Base-by-base conservation (phyloP, 2,113 vertebrate genomes). In the Engystomops pustulosus region DNA sequence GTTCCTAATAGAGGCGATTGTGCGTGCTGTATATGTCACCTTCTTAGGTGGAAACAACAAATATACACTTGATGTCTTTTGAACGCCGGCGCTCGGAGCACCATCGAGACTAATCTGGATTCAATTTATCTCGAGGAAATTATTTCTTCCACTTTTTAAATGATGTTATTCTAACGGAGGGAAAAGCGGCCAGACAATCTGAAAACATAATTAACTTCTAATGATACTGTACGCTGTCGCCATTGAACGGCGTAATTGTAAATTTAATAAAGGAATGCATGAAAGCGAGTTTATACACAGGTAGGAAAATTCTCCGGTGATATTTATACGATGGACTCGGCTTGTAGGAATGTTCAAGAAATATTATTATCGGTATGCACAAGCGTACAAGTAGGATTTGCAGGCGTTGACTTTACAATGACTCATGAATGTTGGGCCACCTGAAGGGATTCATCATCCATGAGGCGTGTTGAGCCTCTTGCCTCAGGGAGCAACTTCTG, bases 201-300 rank as follows among this genome's bases (percentile, higher is more conserved):
- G 38, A 49, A 84, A 75, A 58, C 70, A 81, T 86, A 85, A 82
- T 84, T 87, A 79, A 76, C 81, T 86, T 79, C 38, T 18, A 81
- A 83, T 83, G 58, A 83, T 25, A 62, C 60, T 58, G 36, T 72
- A 65, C 65, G 53, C 38, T 25, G 25, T 75, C 53, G 65, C 70
- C 49, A 25, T 34, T 47, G 38, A 75, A 65, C 20, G 18, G 23
- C 17, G 49, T 65, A 75, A 67, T 65, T 83, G 55, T 44, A 83
- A 18, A 65, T 62, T 41, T 10, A 36, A 25, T 36, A 17, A 36
- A 68, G 51, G 27, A 60, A 17, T 38, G 51, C 12, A 45, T 25
- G 69, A 23, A 45, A 71, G 10, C 11, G n/a, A 45, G n/a, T 6
- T 71, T 23, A 71, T 15, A 38, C 5, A 45, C 11, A 25, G 41